Evolutionary conservation across 2,888 invertebrate genomes (phyloP).

Genomic region (Syrphus vitripennis): DNA sequence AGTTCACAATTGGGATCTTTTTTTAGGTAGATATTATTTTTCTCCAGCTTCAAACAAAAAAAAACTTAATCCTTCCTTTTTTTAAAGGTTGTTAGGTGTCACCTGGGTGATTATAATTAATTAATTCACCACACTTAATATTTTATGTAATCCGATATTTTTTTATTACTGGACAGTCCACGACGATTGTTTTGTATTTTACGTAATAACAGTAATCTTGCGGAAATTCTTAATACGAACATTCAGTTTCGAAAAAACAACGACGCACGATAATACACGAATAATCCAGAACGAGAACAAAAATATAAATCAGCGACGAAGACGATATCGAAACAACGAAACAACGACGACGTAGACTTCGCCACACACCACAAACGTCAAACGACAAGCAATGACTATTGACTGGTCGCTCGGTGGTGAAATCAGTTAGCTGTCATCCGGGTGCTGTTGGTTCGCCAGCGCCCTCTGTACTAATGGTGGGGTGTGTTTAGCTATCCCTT

Average conservation of each 20-base stretch:
- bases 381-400: slow-evolving; percentile 71
- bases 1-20: background rate
- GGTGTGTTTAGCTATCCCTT: slow-evolving; percentile 66
- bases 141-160: slow-evolving; percentile 14
- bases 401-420: slow-evolving; percentile 61
- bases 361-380: slow-evolving; percentile 71
- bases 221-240: slow-evolving; percentile 27
- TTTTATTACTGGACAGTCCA: slow-evolving; percentile 15
- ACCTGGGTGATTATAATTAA: background rate
- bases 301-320: slow-evolving; percentile 35
- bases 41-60: background rate
- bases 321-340: slow-evolving; percentile 35
- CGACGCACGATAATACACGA: slow-evolving; percentile 45
- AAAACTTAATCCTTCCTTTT: slow-evolving; percentile 6
- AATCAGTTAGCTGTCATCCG: slow-evolving; percentile 60
- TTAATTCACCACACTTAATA: slow-evolving; percentile 9
- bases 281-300: slow-evolving; percentile 19
- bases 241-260: slow-evolving; percentile 3
- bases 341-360: slow-evolving; percentile 61
- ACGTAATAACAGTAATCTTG: slow-evolving; percentile 12
- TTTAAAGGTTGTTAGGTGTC: background rate
- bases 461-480: slow-evolving; percentile 58
- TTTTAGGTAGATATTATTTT: background rate
- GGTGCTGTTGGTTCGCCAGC: slow-evolving; percentile 52
- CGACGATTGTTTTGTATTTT: slow-evolving; percentile 25